Percentiles rank a stretch among this genome's conserved stretches.
Conservation (phyloP, 1,140 invertebrate genomes). For the Contarinia nasturtii region DNA sequence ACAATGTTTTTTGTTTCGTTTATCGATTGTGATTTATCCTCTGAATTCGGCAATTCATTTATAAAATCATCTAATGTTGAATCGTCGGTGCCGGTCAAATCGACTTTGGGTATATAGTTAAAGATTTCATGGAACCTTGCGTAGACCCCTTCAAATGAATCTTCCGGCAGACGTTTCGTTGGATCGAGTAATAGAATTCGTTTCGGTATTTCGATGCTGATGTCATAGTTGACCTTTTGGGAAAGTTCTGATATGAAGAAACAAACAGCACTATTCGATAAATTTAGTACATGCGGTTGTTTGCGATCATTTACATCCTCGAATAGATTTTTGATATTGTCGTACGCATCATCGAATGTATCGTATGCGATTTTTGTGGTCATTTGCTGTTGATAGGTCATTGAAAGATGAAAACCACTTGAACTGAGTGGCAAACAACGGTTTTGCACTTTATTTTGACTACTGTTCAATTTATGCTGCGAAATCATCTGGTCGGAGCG, state of each 20-base stretch:
- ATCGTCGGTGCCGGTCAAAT: not conserved
- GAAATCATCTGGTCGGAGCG: slow-evolving; percentile 34
- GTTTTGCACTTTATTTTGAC: slow-evolving; percentile 17
- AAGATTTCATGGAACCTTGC: slow-evolving; percentile 20
- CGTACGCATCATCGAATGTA: not conserved
- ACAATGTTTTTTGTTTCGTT: no score
- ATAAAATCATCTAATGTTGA: not conserved
- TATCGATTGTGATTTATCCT: not conserved
- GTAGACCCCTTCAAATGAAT: slow-evolving; percentile 14
- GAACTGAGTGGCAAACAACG: slow-evolving; percentile 31
- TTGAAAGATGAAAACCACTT: slow-evolving; percentile 31
- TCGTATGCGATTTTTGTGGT: slow-evolving; percentile 19
- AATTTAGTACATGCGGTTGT: no score
- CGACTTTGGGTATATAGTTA: slow-evolving; percentile 12
- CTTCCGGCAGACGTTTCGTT: slow-evolving; percentile 6
- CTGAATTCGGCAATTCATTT: not conserved
- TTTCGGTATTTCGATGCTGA: slow-evolving; percentile 11
- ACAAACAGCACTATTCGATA: no score
- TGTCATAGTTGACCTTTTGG: not conserved
- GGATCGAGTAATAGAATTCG: slow-evolving; percentile 20
- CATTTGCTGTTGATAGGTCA: slow-evolving; percentile 27
- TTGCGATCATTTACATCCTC: not conserved
- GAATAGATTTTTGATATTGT: not conserved
- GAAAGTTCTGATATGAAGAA: not conserved
- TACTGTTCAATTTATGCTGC: slow-evolving; percentile 25